phyloP scores from a whole-genome alignment of 1,140 invertebrate genomes.

The Brachionus rubens region DNA sequence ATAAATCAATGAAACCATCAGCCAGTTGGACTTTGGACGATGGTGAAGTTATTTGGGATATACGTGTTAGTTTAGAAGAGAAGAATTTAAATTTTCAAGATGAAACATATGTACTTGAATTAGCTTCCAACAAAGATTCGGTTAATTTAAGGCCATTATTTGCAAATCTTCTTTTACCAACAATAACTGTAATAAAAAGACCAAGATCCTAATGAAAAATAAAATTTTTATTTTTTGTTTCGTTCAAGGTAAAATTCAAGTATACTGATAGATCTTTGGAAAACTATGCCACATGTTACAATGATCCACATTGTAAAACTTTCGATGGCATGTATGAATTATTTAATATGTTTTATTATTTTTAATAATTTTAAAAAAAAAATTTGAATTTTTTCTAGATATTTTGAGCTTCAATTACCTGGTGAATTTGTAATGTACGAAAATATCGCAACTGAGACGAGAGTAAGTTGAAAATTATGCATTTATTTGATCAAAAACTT shows the following conservation, averaged over 20 bases:
- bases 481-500: background rate
- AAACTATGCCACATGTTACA: constrained; percentile 1
- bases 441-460: constrained; percentile 13
- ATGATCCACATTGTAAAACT: constrained; percentile 26
- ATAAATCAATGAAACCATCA: background rate
- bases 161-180: background rate
- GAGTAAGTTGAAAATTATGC: background rate
- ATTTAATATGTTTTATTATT: background rate
- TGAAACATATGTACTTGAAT: background rate
- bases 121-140: background rate
- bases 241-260: background rate
- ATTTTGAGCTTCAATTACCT: constrained; percentile 1
- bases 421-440: constrained; percentile 30
- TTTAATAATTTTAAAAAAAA: background rate
- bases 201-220: background rate
- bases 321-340: background rate
- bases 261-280: background rate
- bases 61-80: background rate
- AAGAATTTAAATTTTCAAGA: constrained; percentile 14
- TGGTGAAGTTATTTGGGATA: background rate
- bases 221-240: background rate
- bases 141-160: background rate
- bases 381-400: background rate
- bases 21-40: background rate
- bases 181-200: background rate